Evolutionary conservation across 2,888 invertebrate genomes (phyloP).

Genomic region (Ormyrus nitidulus): DNA sequence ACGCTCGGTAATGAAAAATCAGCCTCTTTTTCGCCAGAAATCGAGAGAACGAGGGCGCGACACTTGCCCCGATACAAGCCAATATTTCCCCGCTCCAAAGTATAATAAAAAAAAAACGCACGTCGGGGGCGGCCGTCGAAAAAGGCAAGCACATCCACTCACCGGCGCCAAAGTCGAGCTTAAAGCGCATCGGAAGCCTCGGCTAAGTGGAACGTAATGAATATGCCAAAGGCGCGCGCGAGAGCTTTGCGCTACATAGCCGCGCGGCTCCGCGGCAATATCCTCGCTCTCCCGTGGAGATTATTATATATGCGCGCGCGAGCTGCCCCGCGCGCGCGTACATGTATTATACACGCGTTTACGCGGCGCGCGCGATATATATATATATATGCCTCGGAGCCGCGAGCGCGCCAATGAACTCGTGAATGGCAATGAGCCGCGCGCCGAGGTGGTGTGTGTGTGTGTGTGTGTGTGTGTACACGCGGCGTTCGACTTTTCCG

Average conservation of each 20-base stretch:
- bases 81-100: too few species aligned
- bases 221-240: conserved; percentile 71
- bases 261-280: conserved; percentile 60
- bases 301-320: not conserved
- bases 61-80: not conserved
- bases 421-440: conserved; percentile 35
- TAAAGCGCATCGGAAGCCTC: conserved; percentile 26
- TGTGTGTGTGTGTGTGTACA: not conserved
- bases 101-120: too few species aligned
- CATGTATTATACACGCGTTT: not conserved
- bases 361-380: not conserved
- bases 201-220: conserved; percentile 72
- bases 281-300: not conserved
- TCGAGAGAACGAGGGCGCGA: not conserved
- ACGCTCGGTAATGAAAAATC: not conserved
- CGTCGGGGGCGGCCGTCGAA: too few species aligned
- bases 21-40: not conserved
- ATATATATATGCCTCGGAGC: conserved; percentile 26
- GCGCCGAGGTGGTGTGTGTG: not conserved
- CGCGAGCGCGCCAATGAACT: conserved; percentile 12
- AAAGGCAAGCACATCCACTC: too few species aligned
- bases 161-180: too few species aligned
- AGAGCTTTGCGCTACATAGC: conserved; percentile 69
- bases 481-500: not conserved
- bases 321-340: not conserved